These are phyloP conservation scores for Dermochelys coriacea DNA, from an alignment of 2,797 vertebrate genomes.

Conservation along the genomic window DNA sequence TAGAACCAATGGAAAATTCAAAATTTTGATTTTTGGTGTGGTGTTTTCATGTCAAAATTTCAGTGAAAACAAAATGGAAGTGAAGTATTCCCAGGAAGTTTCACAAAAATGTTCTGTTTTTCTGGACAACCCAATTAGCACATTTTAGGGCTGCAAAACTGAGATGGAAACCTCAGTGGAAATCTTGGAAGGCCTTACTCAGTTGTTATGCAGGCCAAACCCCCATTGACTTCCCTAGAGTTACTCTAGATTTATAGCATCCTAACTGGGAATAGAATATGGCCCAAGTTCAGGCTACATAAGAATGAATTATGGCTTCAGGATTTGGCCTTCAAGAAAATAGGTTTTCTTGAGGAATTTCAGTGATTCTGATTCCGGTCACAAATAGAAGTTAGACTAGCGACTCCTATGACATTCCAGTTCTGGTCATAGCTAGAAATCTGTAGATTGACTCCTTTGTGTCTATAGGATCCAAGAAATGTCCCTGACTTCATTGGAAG, in stretches of 20 bases:
- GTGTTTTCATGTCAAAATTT: neutral
- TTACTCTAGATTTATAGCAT: too few relatives aligned
- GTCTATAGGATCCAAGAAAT: too few relatives aligned
- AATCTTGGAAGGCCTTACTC: too few relatives aligned
- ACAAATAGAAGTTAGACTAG: too few relatives aligned
- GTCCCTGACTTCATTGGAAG: too few relatives aligned
- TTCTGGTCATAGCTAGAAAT: neutral
- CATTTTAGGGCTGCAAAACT: neutral
- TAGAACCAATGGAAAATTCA: neutral
- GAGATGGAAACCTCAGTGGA: too few relatives aligned
- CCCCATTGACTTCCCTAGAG: too few relatives aligned
- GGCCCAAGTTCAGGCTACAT: too few relatives aligned
- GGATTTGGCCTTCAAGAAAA: neutral
- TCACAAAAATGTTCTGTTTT: too few relatives aligned
- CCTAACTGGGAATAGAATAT: neutral
- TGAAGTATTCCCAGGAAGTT: too few relatives aligned
- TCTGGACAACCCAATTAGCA: too few relatives aligned
- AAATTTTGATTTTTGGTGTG: neutral
- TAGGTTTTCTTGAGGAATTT: neutral
- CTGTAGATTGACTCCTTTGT: neutral
- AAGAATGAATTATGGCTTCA: neutral
- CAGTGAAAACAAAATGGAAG: neutral
- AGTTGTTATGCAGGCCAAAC: too few relatives aligned
- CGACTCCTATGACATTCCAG: neutral
- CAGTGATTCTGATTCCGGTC: neutral